Evolutionary conservation across 2,888 invertebrate genomes (phyloP).

Genomic region (Rhodophaea formosa): DNA sequence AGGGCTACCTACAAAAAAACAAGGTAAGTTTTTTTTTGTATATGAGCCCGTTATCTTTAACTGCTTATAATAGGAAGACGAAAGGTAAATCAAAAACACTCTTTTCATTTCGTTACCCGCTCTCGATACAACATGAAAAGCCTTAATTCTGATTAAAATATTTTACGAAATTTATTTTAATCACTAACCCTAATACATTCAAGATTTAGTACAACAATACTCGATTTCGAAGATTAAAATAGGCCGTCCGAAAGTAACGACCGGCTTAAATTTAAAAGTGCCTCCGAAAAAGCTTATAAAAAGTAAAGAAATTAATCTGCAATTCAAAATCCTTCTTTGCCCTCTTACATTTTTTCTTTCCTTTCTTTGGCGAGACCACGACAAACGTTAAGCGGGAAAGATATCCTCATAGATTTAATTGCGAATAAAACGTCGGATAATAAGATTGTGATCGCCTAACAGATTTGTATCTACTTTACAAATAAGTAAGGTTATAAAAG

Average conservation of each 20-base stretch:
- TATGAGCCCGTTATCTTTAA: too few species aligned
- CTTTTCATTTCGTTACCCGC: too few species aligned
- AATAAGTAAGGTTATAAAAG: neutral
- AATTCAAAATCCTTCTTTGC: constrained; percentile 62
- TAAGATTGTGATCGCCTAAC: constrained; percentile 4
- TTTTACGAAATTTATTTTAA: too few species aligned
- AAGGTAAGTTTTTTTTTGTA: too few species aligned
- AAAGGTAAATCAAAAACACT: too few species aligned
- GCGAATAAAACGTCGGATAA: constrained; percentile 15
- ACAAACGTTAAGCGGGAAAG: constrained; percentile 39
- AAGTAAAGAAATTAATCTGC: constrained; percentile 70
- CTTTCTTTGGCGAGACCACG: constrained; percentile 45
- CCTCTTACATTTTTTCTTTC: constrained; percentile 48
- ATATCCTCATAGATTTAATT: constrained; percentile 26
- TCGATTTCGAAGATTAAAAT: constrained; percentile 39
- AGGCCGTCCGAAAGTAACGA: constrained; percentile 48
- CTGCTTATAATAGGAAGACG: too few species aligned
- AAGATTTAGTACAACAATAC: constrained; percentile 23
- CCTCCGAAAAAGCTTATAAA: constrained; percentile 60
- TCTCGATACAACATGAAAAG: too few species aligned
- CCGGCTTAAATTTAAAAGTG: constrained; percentile 57
- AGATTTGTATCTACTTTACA: constrained; percentile 10
- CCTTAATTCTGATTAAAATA: too few species aligned
- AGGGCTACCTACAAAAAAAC: too few species aligned
- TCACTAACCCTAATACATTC: constrained; percentile 19